These are phyloP conservation scores for Ostrea denselamellosa DNA, from an alignment of 1,140 invertebrate genomes.

Conservation along the genomic window DNA sequence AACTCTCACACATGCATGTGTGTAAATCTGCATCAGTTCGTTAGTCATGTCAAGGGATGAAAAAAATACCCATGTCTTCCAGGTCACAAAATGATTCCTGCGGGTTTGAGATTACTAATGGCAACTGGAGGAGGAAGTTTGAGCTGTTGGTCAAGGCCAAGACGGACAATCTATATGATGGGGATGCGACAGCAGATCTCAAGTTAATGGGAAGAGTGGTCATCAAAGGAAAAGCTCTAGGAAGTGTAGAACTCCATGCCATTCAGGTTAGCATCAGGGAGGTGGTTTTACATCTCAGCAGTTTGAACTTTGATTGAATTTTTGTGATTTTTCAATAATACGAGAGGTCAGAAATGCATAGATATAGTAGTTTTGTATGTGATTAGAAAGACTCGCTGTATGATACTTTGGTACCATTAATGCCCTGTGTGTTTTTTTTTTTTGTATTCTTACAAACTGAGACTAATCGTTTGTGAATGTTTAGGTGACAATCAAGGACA, in stretches of 20 bases:
- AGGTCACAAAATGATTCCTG: slow-evolving; percentile 49
- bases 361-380: neutral
- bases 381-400: neutral
- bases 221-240: neutral
- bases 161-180: slow-evolving; percentile 60
- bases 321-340: neutral
- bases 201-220: slow-evolving; percentile 51
- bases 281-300: neutral
- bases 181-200: slow-evolving; percentile 43
- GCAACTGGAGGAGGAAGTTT: slow-evolving; percentile 58
- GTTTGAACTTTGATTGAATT: neutral
- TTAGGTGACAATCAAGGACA: slow-evolving; percentile 60
- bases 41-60: neutral
- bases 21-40: too few species aligned
- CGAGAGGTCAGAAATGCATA: too few species aligned
- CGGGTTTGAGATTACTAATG: slow-evolving; percentile 53
- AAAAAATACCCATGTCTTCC: neutral
- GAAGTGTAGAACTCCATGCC: slow-evolving; percentile 39
- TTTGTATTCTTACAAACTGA: too few species aligned
- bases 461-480: neutral
- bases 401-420: neutral
- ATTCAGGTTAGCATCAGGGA: slow-evolving; percentile 52
- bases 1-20: too few species aligned
- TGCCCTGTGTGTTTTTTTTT: too few species aligned
- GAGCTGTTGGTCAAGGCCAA: slow-evolving; percentile 59